These are phyloP conservation scores for Aspidapion aeneum DNA, from an alignment of 2,888 invertebrate species.

Conservation along the genomic window DNA sequence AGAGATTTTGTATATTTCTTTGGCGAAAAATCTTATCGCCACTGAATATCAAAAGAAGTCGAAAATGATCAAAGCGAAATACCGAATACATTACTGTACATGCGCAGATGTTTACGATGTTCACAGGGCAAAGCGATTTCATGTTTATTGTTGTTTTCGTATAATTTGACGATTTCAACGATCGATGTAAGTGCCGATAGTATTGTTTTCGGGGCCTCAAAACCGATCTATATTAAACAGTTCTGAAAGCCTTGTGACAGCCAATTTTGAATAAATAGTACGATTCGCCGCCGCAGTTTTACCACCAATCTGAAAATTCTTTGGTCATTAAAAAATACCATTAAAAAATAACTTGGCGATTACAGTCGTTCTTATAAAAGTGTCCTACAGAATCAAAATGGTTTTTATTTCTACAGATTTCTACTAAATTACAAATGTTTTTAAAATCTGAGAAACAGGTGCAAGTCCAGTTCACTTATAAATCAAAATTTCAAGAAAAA, in stretches of 20 bases:
- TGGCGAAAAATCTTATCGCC: constrained; percentile 20
- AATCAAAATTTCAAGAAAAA: too few relatives aligned
- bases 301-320: too few relatives aligned
- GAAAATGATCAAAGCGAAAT: constrained; percentile 24
- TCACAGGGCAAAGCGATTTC: constrained; percentile 28
- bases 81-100: constrained; percentile 28
- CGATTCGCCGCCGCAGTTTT: too few relatives aligned
- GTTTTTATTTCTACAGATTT: too few relatives aligned
- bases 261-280: too few relatives aligned
- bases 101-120: not conserved
- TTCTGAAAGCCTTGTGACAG: not conserved
- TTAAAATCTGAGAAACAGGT: too few relatives aligned
- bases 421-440: too few relatives aligned
- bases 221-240: not conserved
- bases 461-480: too few relatives aligned
- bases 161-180: constrained; percentile 39
- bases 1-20: constrained; percentile 22
- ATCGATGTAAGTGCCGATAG: constrained; percentile 40
- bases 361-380: too few relatives aligned
- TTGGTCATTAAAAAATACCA: too few relatives aligned
- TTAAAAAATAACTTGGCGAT: too few relatives aligned
- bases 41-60: constrained; percentile 17
- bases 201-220: constrained; percentile 33
- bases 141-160: constrained; percentile 37
- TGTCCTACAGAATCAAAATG: too few relatives aligned